A percentile compares a stretch with the other conserved stretches of the same genome.
These are phyloP conservation scores for Eulemur rufifrons DNA, from an alignment of 2,113 vertebrate species.

Conservation along the genomic window DNA sequence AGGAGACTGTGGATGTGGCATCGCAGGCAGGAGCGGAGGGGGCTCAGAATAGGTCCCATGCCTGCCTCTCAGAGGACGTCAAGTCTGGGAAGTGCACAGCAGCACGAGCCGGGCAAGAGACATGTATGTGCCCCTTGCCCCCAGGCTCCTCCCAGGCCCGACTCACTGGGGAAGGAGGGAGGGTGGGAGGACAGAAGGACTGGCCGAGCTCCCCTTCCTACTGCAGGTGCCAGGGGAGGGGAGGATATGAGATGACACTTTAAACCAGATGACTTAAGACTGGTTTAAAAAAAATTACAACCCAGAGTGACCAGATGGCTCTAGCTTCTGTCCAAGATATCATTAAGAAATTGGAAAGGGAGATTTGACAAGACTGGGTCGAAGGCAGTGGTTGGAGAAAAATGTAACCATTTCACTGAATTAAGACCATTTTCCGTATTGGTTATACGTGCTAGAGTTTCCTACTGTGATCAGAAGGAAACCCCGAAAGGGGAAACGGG, in stretches of 20 bases:
- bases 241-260: neutral
- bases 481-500: neutral
- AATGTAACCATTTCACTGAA: neutral
- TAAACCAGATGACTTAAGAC: neutral
- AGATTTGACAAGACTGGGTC: neutral
- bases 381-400: neutral
- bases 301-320: neutral
- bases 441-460: neutral
- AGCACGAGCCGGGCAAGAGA: neutral
- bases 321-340: neutral
- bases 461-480: neutral
- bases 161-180: neutral
- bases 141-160: neutral
- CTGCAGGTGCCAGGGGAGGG: neutral
- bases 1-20: neutral
- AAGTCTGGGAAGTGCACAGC: neutral
- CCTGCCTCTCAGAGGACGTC: neutral
- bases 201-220: neutral
- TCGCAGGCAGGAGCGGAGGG: neutral
- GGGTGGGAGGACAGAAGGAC: too few relatives aligned
- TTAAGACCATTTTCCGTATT: neutral
- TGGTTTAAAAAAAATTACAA: neutral
- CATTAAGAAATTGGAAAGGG: neutral
- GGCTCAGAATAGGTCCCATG: rapidly evolving
- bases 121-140: too few relatives aligned